Conservation (phyloP, 2,113 vertebrate species). For the Montifringilla adamsi region DNA sequence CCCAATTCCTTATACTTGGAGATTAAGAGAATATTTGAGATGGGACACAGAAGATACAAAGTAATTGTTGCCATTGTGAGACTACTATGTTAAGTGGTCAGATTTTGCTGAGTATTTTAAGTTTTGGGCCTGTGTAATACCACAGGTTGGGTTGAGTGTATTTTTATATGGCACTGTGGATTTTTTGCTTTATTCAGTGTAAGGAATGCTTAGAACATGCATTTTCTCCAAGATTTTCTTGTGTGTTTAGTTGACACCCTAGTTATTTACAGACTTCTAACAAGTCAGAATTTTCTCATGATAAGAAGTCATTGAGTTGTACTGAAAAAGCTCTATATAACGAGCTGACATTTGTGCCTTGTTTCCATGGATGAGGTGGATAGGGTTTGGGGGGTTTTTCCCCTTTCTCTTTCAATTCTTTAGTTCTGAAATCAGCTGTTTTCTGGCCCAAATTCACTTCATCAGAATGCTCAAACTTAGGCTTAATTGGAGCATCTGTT, state of each 20-base stretch:
- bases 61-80: neutral
- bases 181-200: neutral
- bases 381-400: fast-evolving
- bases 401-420: neutral
- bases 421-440: neutral
- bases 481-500: neutral
- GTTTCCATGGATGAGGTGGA: neutral
- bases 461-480: neutral
- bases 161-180: neutral
- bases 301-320: neutral
- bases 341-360: neutral
- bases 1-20: neutral
- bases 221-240: neutral
- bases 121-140: neutral
- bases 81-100: neutral
- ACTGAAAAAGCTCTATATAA: neutral
- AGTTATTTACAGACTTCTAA: neutral
- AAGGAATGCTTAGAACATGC: neutral
- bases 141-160: neutral
- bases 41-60: neutral
- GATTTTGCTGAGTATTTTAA: neutral
- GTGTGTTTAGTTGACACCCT: neutral
- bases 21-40: neutral
- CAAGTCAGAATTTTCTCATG: neutral
- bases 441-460: neutral